Evolutionary conservation across 2,797 vertebrate genomes (phyloP).

Genomic region (Chanos chanos): DNA sequence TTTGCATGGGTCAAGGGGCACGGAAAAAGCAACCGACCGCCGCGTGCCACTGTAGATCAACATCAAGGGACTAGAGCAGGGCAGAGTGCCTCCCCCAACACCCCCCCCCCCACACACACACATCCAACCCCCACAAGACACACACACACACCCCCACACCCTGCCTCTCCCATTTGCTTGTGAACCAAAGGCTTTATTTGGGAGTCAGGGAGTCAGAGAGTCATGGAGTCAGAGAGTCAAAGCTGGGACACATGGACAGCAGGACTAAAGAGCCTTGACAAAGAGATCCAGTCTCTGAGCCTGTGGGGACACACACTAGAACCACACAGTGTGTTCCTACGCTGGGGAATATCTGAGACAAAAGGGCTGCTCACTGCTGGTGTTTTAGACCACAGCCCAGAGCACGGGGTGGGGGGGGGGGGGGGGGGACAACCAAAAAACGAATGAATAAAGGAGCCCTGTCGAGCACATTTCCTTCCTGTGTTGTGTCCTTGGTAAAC

Average conservation of each 20-base stretch:
- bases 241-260: neutral
- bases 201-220: conserved; percentile 30
- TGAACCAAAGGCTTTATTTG: conserved; percentile 34
- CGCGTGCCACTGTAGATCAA: conserved; percentile 40
- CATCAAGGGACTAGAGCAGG: conserved; percentile 36
- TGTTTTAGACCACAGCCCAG: conserved; percentile 29
- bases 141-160: conserved; percentile 9
- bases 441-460: conserved; percentile 40
- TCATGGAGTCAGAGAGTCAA: conserved; percentile 12
- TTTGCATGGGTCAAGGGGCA: conserved; percentile 5
- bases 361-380: conserved; percentile 26
- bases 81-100: conserved; percentile 16
- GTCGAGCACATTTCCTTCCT: conserved; percentile 63
- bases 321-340: conserved; percentile 4
- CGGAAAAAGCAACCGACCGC: conserved; percentile 3
- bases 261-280: conserved; percentile 17
- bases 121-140: conserved; percentile 24
- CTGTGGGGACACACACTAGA: conserved; percentile 1
- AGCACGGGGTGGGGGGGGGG: too few species aligned
- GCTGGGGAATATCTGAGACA: conserved; percentile 9
- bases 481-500: conserved; percentile 42
- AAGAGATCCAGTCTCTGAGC: conserved; percentile 11
- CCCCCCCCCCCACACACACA: neutral
- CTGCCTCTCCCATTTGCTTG: conserved; percentile 38
- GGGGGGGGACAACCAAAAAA: too few species aligned